Base-by-base conservation (phyloP, 2,888 invertebrate genomes). In the Melanotus villosus region DNA sequence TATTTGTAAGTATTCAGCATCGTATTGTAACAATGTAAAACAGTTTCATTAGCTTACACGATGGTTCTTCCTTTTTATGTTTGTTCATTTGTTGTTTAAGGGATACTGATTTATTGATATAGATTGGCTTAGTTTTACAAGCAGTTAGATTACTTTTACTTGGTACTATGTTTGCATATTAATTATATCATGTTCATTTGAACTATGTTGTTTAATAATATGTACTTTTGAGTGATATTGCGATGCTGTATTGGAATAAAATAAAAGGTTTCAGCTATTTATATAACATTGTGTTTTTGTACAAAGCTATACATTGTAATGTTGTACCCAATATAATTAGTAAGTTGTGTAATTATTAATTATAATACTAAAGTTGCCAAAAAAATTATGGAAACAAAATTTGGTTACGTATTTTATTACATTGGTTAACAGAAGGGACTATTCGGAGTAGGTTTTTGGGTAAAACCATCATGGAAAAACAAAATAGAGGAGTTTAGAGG, bases 231-330 rank as follows among this genome's bases (percentile, higher is more conserved):
- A 74, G 69, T 71, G 71, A 68, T 73, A 71, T 70, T 65, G 58
- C 70, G 56, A 70, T 64, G 68, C 69, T 74, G 74, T 74, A 74
- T 67, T 73, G 73, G 71, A 73, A 72, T 72, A 63, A 57, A 74
- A 73, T 73, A 74, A 74, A 73, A 65, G 62, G 58, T 63, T 68
- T 68, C 58, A 45, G 63, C 68, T 68, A 68, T 45, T 68, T 47
- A 30, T 56, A 38, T 52, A 43, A 43, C 14, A 7, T 7, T 45
- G 19, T 45, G 16, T 14, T 43, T 9, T 45, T n/a, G n/a, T n/a
- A n/a, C n/a, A n/a, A n/a, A n/a, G n/a, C n/a, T n/a, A n/a, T n/a
- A n/a, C n/a, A n/a, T n/a, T n/a, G n/a, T n/a, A n/a, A n/a, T n/a
- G n/a, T n/a, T n/a, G n/a, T n/a, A n/a, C n/a, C n/a, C n/a, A n/a